Evolutionary conservation across 2,113 vertebrate species (phyloP), one percentile per base, ranked within the genome.

Genomic region (Sylvia atricapilla): DNA sequence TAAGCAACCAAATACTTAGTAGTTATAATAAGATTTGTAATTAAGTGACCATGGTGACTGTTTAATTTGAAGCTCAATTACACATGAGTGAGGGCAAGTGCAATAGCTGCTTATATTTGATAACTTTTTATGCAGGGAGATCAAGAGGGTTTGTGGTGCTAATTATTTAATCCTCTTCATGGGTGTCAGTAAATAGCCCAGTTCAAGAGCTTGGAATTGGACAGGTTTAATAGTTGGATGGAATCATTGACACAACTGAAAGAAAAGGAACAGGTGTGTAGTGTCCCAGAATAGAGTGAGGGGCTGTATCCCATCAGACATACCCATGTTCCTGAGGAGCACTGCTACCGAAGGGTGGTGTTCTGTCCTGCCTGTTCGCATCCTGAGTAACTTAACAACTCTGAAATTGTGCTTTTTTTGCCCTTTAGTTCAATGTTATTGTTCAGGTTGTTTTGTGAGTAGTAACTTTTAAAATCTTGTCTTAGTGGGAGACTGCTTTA

Each of bases 51-150:
- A 4, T 24, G 24, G 60, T 60, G 50, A 80, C 62, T 25, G 14
- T 95, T 84, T 95, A 28, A 70, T 95, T 93, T 79, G 53, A 89
- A 91, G 58, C 41, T 84, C 49, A 75, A 31, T 90, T 92, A 72
- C 79, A 80, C 23, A 39, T 46, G 55, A 81, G 60, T 67, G 72
- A 72, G 58, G 49, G 43, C 41, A 81, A 95, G n/a, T 60, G 46
- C n/a, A 84, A 13, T 49, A 87, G 58, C 73, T 80, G 18, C 60
- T 88, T 84, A 50, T 0, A 3, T 77, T 88, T 93, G 14, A 22
- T 81, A 66, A 47, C 37, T 43, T 76, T 77, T 79, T 44, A n/a
- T 73, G 25, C 43, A 77, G 81, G 47, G 22, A 77, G 49, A 62
- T 92, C 62, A 78, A 80, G 87, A 63, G 35, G 28, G 39, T 68